Base-by-base conservation (phyloP, 2,797 vertebrate species). In the Enteromius viviparus region DNA sequence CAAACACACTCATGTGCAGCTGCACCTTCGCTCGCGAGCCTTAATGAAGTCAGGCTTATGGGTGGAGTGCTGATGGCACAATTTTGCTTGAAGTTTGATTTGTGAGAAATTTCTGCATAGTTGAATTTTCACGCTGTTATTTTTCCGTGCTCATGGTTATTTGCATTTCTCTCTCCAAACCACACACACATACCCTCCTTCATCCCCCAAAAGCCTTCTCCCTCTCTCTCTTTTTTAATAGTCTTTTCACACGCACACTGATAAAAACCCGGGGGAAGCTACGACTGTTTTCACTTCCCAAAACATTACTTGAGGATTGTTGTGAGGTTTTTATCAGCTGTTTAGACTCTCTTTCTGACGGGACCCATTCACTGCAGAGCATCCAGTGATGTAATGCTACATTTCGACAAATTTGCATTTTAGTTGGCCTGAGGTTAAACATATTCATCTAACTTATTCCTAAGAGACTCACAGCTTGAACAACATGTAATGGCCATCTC, bases 1-100 rank as follows among this genome's bases (percentile, higher is more conserved):
- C 74, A 83, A 83, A 83, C 81, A 82, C 80, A 62, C 49, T 77
- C 51, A 34, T 47, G 81, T 76, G 81, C 81, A 77, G 81, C 81
- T 77, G 81, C 74, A 83, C 34, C 64, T 76, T 66, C 79, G 29
- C 68, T 72, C 26, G 8, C 14, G 12, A 81, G 69, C 79, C 49
- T 51, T 77, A 77, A 77, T 83, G 81, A 83, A 76, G 74, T 83
- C 81, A 83, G 72, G 71, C 62, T 76, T 55, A 82, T 40, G 71
- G 71, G 71, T 45, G 60, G 80, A 76, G 80, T 82, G 71, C 71
- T 82, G 80, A 82, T 65, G 80, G 80, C 80, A 76, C 80, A 66
- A 75, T 76, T 82, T 76, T 32, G 71, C 80, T 76, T 82, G 62
- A 68, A 82, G 71, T 68, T 82, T 82, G 80, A 82, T 76, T 82